Evolutionary conservation across 2,797 vertebrate species (phyloP).

Genomic region (Gouania willdenowi): DNA sequence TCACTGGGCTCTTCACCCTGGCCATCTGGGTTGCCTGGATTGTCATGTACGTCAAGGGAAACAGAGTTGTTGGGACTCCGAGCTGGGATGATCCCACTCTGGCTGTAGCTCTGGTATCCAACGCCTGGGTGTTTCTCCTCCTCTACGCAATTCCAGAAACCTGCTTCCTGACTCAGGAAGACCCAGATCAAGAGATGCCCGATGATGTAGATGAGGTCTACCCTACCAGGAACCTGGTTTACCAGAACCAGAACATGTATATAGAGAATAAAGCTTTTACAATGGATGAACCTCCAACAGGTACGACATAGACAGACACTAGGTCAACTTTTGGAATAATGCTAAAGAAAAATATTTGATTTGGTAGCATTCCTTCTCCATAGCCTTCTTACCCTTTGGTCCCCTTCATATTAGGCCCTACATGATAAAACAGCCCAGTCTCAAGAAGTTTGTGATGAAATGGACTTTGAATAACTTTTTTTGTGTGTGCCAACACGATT

Average conservation of each 20-base stretch:
- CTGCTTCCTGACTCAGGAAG: slow-evolving; percentile 75
- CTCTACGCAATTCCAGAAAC: slow-evolving; percentile 87
- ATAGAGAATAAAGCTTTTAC: slow-evolving; percentile 90
- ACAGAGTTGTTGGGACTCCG: slow-evolving; percentile 43
- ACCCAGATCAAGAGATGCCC: slow-evolving; percentile 51
- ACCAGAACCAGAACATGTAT: slow-evolving; percentile 78
- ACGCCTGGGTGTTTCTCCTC: slow-evolving; percentile 83
- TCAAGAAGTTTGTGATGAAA: no score
- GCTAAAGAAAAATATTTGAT: no score
- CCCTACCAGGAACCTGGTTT: slow-evolving; percentile 79
- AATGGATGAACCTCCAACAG: slow-evolving; percentile 81
- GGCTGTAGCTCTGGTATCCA: slow-evolving; percentile 83
- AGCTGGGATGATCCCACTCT: slow-evolving; percentile 88
- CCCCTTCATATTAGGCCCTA: no score
- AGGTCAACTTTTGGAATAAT: no score
- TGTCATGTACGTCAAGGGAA: slow-evolving; percentile 84
- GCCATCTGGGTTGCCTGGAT: slow-evolving; percentile 88
- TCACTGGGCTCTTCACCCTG: slow-evolving; percentile 73
- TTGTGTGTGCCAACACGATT: no score
- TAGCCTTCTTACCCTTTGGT: no score
- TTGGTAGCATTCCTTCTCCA: no score
- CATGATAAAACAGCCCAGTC: no score
- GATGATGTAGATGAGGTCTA: slow-evolving; percentile 78
- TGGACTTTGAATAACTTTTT: no score
- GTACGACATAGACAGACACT: slow-evolving; percentile 56